Conservation (phyloP, 1,140 invertebrate genomes). For the Nylanderia fulva region DNA sequence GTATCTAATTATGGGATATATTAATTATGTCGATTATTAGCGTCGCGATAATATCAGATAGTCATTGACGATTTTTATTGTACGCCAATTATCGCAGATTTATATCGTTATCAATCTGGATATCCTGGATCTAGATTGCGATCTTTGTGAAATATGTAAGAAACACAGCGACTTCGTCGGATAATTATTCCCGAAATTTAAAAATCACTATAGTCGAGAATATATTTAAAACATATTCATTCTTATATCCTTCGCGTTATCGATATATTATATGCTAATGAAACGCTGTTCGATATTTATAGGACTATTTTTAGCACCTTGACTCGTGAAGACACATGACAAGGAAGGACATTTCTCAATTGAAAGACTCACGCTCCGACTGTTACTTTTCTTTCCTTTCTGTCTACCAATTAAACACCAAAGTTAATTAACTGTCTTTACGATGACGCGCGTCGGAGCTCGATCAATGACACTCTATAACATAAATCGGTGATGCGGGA, state of each 20-base stretch:
- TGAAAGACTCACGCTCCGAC: background rate
- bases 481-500: slow-evolving; percentile 49
- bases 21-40: slow-evolving; percentile 69
- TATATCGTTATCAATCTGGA: background rate
- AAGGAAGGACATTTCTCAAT: background rate
- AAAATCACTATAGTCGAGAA: background rate
- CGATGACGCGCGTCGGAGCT: slow-evolving; percentile 31
- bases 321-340: background rate
- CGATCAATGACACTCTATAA: slow-evolving; percentile 49
- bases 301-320: background rate
- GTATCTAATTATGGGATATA: slow-evolving; percentile 69
- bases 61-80: background rate
- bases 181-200: background rate
- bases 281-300: background rate
- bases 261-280: background rate
- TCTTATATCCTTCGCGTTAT: background rate
- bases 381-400: background rate
- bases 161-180: background rate
- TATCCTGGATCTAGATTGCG: background rate
- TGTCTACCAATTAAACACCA: slow-evolving; percentile 32
- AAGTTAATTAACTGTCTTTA: slow-evolving; percentile 52
- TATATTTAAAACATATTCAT: background rate
- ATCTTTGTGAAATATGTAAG: background rate
- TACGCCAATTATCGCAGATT: background rate
- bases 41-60: slow-evolving; percentile 10